Base-by-base conservation (phyloP, 2,113 vertebrate species). In the Peucedramus taeniatus region DNA sequence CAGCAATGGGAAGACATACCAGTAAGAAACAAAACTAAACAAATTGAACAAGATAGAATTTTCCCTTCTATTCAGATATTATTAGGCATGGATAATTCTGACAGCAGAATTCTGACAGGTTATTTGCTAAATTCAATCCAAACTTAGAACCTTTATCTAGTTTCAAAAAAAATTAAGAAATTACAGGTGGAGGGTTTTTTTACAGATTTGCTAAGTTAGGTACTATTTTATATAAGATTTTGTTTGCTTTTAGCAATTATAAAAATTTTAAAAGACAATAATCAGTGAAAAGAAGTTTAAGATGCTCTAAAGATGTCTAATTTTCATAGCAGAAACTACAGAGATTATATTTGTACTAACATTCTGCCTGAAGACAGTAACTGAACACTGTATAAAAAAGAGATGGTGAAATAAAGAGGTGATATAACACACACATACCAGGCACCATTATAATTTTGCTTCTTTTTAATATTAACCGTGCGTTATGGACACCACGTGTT, bases 1-100 rank as follows among this genome's bases (percentile, higher is more conserved):
- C 99, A 99, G 96, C 98, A 99, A 79, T 99, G 99, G 99, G 99
- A 99, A 49, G 99, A 99, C 81, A 93, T 98, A 94, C 99, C 99
- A 97, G 99, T 99, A 98, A 97, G 99, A 90, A 86, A 91, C 78
- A 61, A 91, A 92, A 68, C 35, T 61, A 39, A 75, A 82, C 33
- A 89, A 94, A 69, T 11, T 14, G 15, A 81, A 33, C 45, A 28
- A 63, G 13, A 60, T 24, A 61, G 31, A 74, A 75, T 82, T 42
- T 78, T 74, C 47, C 45, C 39, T 93, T 93, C 87, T 79, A 37
- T 83, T 93, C 66, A 80, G 68, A 83, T 45, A 45, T 77, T 79
- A 49, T 10, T 77, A 90, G 59, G 72, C 42, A 61, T 49, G 28
- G 54, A 76, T 84, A 79, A 82, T 87, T 45, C 33, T 63, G 42